These are phyloP conservation scores for Lepisosteus oculatus DNA, from an alignment of 2,113 vertebrate species.

Conservation along the genomic window DNA sequence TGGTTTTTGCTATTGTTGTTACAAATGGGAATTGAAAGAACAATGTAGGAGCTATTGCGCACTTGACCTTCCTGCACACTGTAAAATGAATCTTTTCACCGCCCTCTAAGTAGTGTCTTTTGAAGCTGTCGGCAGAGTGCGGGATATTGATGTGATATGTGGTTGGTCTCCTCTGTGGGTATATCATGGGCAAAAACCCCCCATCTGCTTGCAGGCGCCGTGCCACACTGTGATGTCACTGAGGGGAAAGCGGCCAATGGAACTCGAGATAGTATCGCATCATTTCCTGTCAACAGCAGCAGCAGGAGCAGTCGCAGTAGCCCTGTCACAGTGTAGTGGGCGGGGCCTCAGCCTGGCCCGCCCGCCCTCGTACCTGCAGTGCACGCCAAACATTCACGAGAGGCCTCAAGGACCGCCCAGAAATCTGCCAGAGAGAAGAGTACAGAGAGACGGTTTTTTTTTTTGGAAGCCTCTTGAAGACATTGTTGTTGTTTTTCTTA, in stretches of 20 bases:
- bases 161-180: conserved; percentile 5
- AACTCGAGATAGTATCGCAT: conserved; percentile 47
- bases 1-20: too few species aligned
- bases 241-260: conserved; percentile 59
- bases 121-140: not conserved
- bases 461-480: too few species aligned
- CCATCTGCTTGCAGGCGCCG: conserved; percentile 63
- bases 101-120: not conserved
- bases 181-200: conserved; percentile 34
- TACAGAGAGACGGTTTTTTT: too few species aligned
- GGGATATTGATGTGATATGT: not conserved
- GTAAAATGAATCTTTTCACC: not conserved
- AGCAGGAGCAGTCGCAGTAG: conserved; percentile 60
- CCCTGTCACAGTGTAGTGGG: conserved; percentile 55
- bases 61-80: not conserved
- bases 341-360: not conserved
- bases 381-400: too few species aligned
- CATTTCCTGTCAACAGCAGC: conserved; percentile 50
- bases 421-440: too few species aligned
- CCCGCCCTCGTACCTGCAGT: too few species aligned
- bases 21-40: too few species aligned
- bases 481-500: too few species aligned
- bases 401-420: too few species aligned
- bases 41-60: too few species aligned
- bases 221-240: conserved; percentile 46